Base-by-base conservation (phyloP, 2,888 invertebrate genomes). In the Rapana venosa region DNA sequence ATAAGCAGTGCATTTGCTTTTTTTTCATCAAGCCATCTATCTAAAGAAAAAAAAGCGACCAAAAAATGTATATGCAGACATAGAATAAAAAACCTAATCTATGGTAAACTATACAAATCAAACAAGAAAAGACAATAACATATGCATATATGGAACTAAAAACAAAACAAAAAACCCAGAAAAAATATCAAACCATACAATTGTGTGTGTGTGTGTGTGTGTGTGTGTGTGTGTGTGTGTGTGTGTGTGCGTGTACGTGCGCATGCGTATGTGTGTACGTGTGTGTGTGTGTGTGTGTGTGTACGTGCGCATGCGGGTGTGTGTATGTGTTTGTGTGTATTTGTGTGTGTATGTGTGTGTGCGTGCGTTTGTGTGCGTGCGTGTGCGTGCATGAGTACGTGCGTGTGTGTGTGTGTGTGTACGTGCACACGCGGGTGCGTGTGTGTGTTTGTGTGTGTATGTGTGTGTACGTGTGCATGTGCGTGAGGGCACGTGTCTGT, bases 401-500 rank as follows among this genome's bases (percentile, higher is more conserved):
- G 79, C 32, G 79, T 35, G 79, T 79, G 79, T 79, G 79, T 35
- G 79, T 79, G 79, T 79, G 79, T 35, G 79, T 79, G 79, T 79
- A 35, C 20, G 79, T 35, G 79, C 15, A 13, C 32, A 35, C 15
- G 35, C 32, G 79, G 5, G 79, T 79, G 79, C 32, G 79, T 35
- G 79, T 79, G 79, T 35, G 79, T 22, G 35, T 35, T 4, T 35
- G 79, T 79, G 35, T 35, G 79, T 79, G 79, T 79, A 35, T 79
- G 79, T 79, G 79, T 79, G 79, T 79, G 35, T 35, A 35, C 32
- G 79, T 79, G 79, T 35, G 79, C 32, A 35, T 15, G 32, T 79
- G 79, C 32, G 79, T 35, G 79, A 8, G 79, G 32, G 79, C 17
- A 35, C 20, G 79, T 17, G 79, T 79, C 35, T 35, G 6, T 35